Percentiles rank a stretch among this genome's conserved stretches.
Evolutionary conservation across 1,140 invertebrate genomes (phyloP).

Genomic region (Choristoneura fumiferana): DNA sequence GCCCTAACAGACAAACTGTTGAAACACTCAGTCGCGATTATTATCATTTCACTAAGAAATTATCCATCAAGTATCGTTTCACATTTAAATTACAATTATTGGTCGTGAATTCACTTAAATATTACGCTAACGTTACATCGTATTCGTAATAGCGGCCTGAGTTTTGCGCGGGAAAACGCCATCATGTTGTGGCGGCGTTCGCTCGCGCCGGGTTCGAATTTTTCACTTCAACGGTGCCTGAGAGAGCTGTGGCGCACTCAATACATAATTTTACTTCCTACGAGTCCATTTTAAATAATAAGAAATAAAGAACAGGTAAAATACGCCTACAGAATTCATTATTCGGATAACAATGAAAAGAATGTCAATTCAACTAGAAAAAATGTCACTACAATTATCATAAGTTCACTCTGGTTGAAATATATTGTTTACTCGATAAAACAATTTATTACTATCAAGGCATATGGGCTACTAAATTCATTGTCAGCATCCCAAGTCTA

Average conservation of each 20-base stretch:
- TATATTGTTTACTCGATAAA: too few relatives aligned
- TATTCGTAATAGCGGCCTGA: slow-evolving; percentile 51
- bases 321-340: too few relatives aligned
- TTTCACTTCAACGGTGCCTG: too few relatives aligned
- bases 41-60: slow-evolving; percentile 74
- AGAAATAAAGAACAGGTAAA: too few relatives aligned
- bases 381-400: too few relatives aligned
- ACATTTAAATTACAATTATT: slow-evolving; percentile 75
- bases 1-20: slow-evolving; percentile 73
- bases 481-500: neutral
- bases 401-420: too few relatives aligned
- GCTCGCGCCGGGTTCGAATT: too few relatives aligned
- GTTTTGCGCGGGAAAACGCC: slow-evolving; percentile 43
- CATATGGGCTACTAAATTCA: neutral
- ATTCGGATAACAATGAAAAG: too few relatives aligned
- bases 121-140: slow-evolving; percentile 61
- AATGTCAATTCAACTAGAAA: too few relatives aligned
- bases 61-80: slow-evolving; percentile 50
- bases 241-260: too few relatives aligned
- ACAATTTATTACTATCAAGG: neutral
- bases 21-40: slow-evolving; percentile 73
- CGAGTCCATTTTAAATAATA: too few relatives aligned
- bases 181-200: slow-evolving; percentile 19
- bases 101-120: slow-evolving; percentile 71
- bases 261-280: too few relatives aligned